These are phyloP conservation scores for Drosophila cracens DNA, from an alignment of 2,888 invertebrate species.

Conservation along the genomic window DNA sequence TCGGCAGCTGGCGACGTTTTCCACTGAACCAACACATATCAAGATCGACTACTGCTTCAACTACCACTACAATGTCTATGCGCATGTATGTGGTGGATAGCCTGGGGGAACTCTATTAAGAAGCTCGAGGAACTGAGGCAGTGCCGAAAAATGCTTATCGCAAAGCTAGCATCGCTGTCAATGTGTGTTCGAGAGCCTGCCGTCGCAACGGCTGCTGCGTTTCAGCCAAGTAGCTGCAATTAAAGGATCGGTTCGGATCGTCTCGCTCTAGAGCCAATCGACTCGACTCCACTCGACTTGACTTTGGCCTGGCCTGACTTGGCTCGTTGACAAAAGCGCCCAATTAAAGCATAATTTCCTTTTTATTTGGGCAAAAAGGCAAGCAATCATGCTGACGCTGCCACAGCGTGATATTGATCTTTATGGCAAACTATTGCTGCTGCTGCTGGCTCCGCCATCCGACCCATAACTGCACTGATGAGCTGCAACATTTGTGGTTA, in stretches of 20 bases:
- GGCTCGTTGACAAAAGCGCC: slow-evolving; percentile 69
- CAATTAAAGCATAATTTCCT: slow-evolving; percentile 80
- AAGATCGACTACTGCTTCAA: slow-evolving; percentile 25
- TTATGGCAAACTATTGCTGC: slow-evolving; percentile 2
- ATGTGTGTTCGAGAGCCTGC: slow-evolving; percentile 34
- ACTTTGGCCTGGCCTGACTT: slow-evolving; percentile 5
- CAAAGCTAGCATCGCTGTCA: slow-evolving; percentile 48
- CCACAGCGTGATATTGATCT: slow-evolving; percentile 39
- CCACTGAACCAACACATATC: slow-evolving; percentile 50
- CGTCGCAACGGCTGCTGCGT: not conserved
- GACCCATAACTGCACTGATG: slow-evolving; percentile 10
- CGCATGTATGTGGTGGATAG: not conserved
- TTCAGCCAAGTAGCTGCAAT: slow-evolving; percentile 42
- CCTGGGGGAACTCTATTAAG: not conserved
- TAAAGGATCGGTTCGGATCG: slow-evolving; percentile 46
- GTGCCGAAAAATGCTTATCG: slow-evolving; percentile 55
- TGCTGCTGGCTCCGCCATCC: not conserved
- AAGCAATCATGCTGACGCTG: slow-evolving; percentile 30
- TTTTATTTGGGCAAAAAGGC: slow-evolving; percentile 41
- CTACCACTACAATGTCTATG: not conserved
- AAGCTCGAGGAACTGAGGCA: slow-evolving; percentile 10
- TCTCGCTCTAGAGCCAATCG: not conserved
- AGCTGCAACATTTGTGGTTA: not conserved
- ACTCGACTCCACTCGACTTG: not conserved
- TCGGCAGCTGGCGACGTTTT: slow-evolving; percentile 44